phyloP scores from a whole-genome alignment of 2,888 invertebrate genomes.

The Pammene aurita region DNA sequence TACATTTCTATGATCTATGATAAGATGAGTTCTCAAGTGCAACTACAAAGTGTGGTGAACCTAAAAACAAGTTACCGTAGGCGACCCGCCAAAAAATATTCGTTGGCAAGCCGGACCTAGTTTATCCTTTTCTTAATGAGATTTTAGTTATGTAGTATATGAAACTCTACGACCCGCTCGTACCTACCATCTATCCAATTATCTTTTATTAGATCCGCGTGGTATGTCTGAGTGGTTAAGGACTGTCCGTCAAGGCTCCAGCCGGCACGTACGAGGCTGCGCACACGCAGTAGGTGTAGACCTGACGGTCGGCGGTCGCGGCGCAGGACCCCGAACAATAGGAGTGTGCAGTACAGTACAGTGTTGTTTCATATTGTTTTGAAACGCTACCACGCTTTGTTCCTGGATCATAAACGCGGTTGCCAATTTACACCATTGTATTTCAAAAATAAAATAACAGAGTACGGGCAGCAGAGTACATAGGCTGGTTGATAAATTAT shows the following conservation, averaged over 20 bases:
- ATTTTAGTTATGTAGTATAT: no score
- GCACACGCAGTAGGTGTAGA: slow-evolving; percentile 16
- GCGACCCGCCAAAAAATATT: no score
- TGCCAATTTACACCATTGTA: slow-evolving; percentile 30
- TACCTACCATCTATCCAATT: neutral
- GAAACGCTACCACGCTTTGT: slow-evolving; percentile 63
- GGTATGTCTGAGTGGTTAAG: neutral
- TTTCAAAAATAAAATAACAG: slow-evolving; percentile 4
- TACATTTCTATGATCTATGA: no score
- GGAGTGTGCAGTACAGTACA: slow-evolving; percentile 43
- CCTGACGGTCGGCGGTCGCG: slow-evolving; percentile 22
- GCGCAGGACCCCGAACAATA: slow-evolving; percentile 49
- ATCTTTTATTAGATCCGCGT: slow-evolving; percentile 1
- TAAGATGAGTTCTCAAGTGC: no score
- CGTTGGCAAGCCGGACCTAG: no score
- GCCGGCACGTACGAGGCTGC: slow-evolving; percentile 9
- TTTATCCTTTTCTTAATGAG: no score
- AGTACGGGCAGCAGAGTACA: no score
- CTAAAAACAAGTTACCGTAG: no score
- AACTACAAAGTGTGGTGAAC: no score
- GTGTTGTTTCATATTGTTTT: slow-evolving; percentile 62
- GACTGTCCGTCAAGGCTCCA: slow-evolving; percentile 7
- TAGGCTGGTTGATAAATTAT: neutral
- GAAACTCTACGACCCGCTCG: neutral
- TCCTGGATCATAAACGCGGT: slow-evolving; percentile 55